Conservation (phyloP, 2,888 invertebrate genomes). For the Aporophyla nigra region DNA sequence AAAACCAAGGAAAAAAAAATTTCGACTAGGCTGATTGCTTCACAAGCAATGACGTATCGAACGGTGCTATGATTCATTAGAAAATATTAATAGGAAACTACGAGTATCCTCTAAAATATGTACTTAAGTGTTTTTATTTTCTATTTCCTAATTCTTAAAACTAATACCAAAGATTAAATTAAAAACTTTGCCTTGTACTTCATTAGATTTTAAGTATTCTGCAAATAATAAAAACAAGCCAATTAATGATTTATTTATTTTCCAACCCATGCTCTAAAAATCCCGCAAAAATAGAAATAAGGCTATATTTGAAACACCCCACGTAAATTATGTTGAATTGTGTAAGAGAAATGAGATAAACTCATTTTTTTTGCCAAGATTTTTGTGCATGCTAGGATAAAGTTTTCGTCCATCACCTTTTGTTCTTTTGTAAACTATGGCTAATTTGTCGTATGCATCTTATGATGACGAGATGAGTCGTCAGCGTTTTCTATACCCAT, state of each 20-base stretch:
- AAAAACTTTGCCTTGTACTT: background rate
- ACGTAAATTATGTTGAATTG: no score
- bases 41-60: background rate
- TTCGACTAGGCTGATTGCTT: background rate
- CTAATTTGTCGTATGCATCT: background rate
- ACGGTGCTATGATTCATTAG: background rate
- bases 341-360: no score
- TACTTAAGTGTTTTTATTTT: background rate
- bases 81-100: background rate
- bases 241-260: background rate
- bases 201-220: background rate
- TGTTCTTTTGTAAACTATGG: background rate
- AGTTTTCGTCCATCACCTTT: background rate
- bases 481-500: background rate
- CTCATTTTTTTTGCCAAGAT: background rate
- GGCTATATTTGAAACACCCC: constrained; percentile 32
- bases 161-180: background rate
- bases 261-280: background rate
- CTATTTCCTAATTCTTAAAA: background rate
- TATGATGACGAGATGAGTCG: no score
- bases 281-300: no score
- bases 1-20: background rate
- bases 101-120: no score
- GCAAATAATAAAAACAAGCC: background rate
- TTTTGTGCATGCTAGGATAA: background rate